Conservation (phyloP, 2,797 vertebrate species). For the Spinibarbus caldwelli region DNA sequence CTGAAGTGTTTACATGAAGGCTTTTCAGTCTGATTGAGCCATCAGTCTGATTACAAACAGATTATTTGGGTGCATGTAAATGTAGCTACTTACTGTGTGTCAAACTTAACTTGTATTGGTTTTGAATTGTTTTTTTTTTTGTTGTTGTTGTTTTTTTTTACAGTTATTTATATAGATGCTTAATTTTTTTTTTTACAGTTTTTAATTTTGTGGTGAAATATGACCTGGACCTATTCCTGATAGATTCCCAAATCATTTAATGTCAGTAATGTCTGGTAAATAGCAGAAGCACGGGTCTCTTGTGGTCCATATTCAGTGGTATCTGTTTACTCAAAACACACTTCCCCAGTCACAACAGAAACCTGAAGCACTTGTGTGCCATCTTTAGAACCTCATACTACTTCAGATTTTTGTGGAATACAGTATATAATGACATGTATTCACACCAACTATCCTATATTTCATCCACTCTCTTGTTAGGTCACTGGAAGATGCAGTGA, state of each 20-base stretch:
- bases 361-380: not conserved
- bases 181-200: too few species aligned
- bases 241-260: not conserved
- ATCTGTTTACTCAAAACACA: slow-evolving; percentile 42
- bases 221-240: not conserved
- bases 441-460: not conserved
- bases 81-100: not conserved
- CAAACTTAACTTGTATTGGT: not conserved
- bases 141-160: too few species aligned
- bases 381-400: not conserved
- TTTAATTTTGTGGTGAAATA: not conserved
- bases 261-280: slow-evolving; percentile 6
- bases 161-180: not conserved
- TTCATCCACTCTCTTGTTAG: not conserved
- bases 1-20: not conserved
- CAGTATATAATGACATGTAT: not conserved
- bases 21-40: not conserved
- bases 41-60: not conserved
- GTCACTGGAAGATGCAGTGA: not conserved
- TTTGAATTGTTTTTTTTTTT: not conserved
- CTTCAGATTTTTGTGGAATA: not conserved
- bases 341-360: slow-evolving; percentile 35
- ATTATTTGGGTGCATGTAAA: not conserved
- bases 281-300: not conserved
- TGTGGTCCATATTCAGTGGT: slow-evolving; percentile 25